phyloP scores from a whole-genome alignment of 2,797 vertebrate genomes.

The Parotocinclus haroldoi region DNA sequence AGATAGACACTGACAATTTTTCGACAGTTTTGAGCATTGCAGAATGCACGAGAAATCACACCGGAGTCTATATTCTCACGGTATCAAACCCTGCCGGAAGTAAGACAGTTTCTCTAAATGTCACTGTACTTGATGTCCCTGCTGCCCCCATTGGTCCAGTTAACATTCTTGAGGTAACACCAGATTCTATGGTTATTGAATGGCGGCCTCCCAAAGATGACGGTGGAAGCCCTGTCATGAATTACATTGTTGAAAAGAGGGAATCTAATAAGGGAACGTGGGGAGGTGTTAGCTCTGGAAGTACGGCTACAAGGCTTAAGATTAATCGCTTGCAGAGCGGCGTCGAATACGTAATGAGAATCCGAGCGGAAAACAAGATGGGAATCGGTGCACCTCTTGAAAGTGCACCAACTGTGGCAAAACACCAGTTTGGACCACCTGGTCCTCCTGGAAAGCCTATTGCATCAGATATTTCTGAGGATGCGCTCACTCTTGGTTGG shows the following conservation, averaged over 20 bases:
- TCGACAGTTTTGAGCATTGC: conserved; percentile 92
- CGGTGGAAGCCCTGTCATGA: conserved; percentile 90
- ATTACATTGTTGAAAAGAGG: conserved; percentile 93
- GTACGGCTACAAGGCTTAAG: conserved; percentile 82
- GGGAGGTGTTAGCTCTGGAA: conserved; percentile 90
- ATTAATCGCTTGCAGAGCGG: conserved; percentile 91
- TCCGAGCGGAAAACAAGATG: conserved; percentile 96
- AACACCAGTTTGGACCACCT: conserved; percentile 88
- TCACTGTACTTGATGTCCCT: conserved; percentile 94
- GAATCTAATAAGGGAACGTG: conserved; percentile 94
- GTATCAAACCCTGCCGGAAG: conserved; percentile 92
- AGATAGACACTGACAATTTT: conserved; percentile 89
- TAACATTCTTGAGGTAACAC: conserved; percentile 90
- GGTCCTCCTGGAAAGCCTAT: conserved; percentile 90
- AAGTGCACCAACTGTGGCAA: conserved; percentile 89
- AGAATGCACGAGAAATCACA: conserved; percentile 88
- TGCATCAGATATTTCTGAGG: conserved; percentile 85
- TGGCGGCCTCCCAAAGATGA: conserved; percentile 99
- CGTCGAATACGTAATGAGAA: conserved; percentile 89
- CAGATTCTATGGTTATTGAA: conserved; percentile 92
- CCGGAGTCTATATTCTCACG: conserved; percentile 90
- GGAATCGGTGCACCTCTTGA: conserved; percentile 91
- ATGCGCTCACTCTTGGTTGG: conserved; percentile 88
- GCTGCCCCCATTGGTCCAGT: conserved; percentile 93
- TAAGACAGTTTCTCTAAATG: conserved; percentile 86